Conservation (phyloP, 1,140 invertebrate genomes). For the Heterodera carotae region DNA sequence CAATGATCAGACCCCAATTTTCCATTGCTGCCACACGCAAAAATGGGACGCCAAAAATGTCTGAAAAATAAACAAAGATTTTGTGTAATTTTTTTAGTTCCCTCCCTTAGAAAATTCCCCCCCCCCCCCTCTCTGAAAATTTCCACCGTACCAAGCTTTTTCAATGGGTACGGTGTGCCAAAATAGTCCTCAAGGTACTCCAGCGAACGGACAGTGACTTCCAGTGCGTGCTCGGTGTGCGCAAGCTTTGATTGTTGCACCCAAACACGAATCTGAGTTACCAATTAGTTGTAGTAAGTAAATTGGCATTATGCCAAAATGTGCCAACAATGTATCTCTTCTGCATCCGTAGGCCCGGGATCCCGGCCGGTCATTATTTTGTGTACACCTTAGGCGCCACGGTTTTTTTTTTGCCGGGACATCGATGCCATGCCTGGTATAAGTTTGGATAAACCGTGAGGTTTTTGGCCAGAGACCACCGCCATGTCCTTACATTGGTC, state of each 20-base stretch:
- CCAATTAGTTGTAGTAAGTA: background rate
- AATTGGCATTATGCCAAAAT: conserved; percentile 19
- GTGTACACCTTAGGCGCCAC: no score
- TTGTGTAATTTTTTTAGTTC: no score
- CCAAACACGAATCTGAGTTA: conserved; percentile 73
- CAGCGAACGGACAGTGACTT: conserved; percentile 76
- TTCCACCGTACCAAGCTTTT: conserved; percentile 68
- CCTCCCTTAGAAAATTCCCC: no score
- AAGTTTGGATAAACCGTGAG: no score
- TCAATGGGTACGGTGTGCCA: conserved; percentile 76
- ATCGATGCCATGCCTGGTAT: no score
- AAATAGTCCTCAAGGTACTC: conserved; percentile 83
- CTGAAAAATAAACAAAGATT: conserved; percentile 27
- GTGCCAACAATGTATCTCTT: background rate
- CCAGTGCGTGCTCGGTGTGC: conserved; percentile 79
- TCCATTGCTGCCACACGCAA: conserved; percentile 39
- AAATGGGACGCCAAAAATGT: conserved; percentile 41
- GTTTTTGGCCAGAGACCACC: no score
- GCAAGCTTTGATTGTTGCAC: conserved; percentile 77
- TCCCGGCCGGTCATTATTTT: no score
- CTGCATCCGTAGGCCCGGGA: no score
- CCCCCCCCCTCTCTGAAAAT: no score
- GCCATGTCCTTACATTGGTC: no score
- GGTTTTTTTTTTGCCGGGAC: no score
- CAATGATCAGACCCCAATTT: conserved; percentile 48